Conservation (phyloP, 2,797 vertebrate species). For the Semaprochilodus insignis region DNA sequence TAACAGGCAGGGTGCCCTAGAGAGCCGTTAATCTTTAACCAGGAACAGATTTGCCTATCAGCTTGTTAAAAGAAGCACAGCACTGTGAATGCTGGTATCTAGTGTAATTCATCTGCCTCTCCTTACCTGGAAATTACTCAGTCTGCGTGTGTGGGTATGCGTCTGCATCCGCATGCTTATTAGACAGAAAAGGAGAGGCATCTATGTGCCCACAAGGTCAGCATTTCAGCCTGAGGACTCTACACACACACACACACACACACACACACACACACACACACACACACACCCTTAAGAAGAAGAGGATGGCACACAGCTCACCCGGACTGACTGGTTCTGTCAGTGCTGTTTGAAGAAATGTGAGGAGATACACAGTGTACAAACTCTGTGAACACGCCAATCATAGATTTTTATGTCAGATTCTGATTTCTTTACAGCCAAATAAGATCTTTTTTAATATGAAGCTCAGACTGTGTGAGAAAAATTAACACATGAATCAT, state of each 20-base stretch:
- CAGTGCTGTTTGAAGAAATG: conserved; percentile 33
- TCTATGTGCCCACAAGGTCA: background rate
- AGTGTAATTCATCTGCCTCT: conserved; percentile 70
- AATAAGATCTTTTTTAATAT: no score
- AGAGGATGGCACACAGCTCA: background rate
- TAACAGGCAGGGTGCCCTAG: conserved; percentile 77
- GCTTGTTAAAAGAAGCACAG: conserved; percentile 79
- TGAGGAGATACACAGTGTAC: conserved; percentile 42
- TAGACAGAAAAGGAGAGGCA: conserved; percentile 19
- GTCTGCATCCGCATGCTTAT: conserved; percentile 15
- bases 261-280: background rate
- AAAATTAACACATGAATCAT: background rate
- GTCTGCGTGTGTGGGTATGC: conserved; percentile 4
- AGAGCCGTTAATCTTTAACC: conserved; percentile 82
- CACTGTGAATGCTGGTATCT: conserved; percentile 64
- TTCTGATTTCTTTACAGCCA: no score
- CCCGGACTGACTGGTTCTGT: conserved; percentile 51
- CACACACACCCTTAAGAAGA: background rate
- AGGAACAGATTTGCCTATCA: conserved; percentile 84
- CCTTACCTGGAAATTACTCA: conserved; percentile 55
- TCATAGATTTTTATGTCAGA: no score
- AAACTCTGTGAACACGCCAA: background rate
- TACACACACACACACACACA: conserved; percentile 18
- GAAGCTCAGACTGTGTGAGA: no score
- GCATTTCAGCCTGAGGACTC: conserved; percentile 40